These are phyloP conservation scores for Clamator glandarius DNA, from an alignment of 2,797 vertebrate genomes.

Conservation along the genomic window DNA sequence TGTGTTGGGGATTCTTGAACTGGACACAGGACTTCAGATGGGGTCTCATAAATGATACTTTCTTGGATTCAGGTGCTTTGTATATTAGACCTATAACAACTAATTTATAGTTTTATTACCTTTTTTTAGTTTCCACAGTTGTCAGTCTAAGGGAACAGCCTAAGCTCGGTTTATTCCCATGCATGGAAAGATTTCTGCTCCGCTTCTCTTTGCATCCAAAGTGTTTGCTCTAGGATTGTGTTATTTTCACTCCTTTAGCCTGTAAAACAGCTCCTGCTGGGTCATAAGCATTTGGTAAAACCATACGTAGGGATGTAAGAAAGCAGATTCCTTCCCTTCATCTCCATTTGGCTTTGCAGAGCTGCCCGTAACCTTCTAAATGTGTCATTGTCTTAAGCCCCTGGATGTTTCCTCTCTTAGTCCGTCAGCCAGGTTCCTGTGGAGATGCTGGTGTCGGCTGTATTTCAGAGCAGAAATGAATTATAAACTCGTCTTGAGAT, in stretches of 20 bases:
- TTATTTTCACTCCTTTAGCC: not conserved
- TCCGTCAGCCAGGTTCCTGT: accelerated
- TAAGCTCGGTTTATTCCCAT: not conserved
- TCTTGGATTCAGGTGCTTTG: not conserved
- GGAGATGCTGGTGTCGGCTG: not conserved
- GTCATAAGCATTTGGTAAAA: not conserved
- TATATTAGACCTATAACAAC: not conserved
- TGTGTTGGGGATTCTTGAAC: no score
- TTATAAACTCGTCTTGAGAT: not conserved
- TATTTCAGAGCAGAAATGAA: not conserved
- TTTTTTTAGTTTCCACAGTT: not conserved
- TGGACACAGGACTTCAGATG: no score
- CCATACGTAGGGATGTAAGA: not conserved
- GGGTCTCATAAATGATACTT: not conserved
- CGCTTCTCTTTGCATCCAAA: not conserved
- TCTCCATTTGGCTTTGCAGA: not conserved
- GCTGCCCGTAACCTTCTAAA: not conserved
- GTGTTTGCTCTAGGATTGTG: not conserved
- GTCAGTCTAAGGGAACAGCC: not conserved
- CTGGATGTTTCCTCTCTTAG: not conserved
- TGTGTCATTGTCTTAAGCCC: not conserved
- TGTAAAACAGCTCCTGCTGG: not conserved
- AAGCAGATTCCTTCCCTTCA: not conserved
- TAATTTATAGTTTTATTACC: not conserved
- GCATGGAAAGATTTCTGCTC: not conserved